These are phyloP conservation scores for Hypomecis punctinalis DNA, from an alignment of 2,888 invertebrate species.

Conservation along the genomic window DNA sequence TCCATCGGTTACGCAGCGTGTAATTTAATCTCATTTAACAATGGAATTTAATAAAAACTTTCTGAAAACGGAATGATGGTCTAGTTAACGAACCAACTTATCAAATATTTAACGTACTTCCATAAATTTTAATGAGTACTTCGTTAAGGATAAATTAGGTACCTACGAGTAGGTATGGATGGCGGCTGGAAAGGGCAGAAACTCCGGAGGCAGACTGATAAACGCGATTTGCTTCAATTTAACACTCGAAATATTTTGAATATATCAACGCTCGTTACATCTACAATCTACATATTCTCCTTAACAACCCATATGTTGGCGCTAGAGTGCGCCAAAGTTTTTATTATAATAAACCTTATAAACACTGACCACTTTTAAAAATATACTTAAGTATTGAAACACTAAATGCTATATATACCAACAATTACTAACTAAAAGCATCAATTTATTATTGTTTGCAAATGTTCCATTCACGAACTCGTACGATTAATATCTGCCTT, in stretches of 20 bases:
- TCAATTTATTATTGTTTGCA: too few species aligned
- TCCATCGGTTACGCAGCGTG: not conserved
- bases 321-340: too few species aligned
- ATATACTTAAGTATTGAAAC: too few species aligned
- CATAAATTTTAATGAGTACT: slow-evolving; percentile 29
- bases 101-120: slow-evolving; percentile 33
- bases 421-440: too few species aligned
- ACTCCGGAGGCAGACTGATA: slow-evolving; percentile 33
- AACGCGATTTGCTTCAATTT: slow-evolving; percentile 45
- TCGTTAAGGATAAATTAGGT: slow-evolving; percentile 34
- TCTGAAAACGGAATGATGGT: slow-evolving; percentile 25
- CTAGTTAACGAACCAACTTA: slow-evolving; percentile 31
- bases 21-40: slow-evolving; percentile 25
- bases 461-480: too few species aligned
- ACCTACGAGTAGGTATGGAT: slow-evolving; percentile 26
- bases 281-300: not conserved
- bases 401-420: too few species aligned
- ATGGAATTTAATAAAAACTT: slow-evolving; percentile 27
- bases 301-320: not conserved
- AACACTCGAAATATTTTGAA: slow-evolving; percentile 53
- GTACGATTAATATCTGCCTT: slow-evolving; percentile 11
- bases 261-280: slow-evolving; percentile 47
- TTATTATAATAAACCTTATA: too few species aligned
- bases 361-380: too few species aligned
- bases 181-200: slow-evolving; percentile 24